Evolutionary conservation across 2,797 vertebrate genomes (phyloP).

Genomic region (Microctenopoma stevenorrisi): DNA sequence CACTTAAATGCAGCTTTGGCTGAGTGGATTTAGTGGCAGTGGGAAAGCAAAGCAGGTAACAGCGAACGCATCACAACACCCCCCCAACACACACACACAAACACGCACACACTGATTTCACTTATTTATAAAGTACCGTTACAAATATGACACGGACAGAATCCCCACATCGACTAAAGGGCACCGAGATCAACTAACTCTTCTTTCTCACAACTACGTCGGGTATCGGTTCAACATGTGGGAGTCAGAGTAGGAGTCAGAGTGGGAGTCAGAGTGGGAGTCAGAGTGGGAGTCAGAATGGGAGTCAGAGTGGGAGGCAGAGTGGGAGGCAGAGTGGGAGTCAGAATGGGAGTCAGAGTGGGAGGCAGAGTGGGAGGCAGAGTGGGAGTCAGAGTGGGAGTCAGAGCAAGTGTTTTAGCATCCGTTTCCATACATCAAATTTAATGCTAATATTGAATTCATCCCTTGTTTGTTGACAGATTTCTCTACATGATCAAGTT

Average conservation of each 20-base stretch:
- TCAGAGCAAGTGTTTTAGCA: not conserved
- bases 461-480: not conserved
- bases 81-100: not conserved
- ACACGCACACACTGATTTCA: not conserved
- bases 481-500: not conserved
- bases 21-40: constrained; percentile 51
- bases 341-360: no score
- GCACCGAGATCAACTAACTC: constrained; percentile 14
- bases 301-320: not conserved
- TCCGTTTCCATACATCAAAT: not conserved
- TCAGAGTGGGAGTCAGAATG: no score
- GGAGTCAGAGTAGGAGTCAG: not conserved
- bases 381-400: not conserved
- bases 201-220: constrained; percentile 38
- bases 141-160: constrained; percentile 28
- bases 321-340: not conserved
- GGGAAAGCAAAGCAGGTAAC: constrained; percentile 44
- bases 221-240: constrained; percentile 2
- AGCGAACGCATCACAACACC: constrained; percentile 42
- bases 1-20: constrained; percentile 49
- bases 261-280: no score
- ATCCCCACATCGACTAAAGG: constrained; percentile 52
- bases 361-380: no score
- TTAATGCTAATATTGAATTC: fast-evolving
- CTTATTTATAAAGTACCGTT: constrained; percentile 42